These are phyloP conservation scores for Pomacea canaliculata DNA, from an alignment of 2,888 invertebrate genomes.

Conservation along the genomic window DNA sequence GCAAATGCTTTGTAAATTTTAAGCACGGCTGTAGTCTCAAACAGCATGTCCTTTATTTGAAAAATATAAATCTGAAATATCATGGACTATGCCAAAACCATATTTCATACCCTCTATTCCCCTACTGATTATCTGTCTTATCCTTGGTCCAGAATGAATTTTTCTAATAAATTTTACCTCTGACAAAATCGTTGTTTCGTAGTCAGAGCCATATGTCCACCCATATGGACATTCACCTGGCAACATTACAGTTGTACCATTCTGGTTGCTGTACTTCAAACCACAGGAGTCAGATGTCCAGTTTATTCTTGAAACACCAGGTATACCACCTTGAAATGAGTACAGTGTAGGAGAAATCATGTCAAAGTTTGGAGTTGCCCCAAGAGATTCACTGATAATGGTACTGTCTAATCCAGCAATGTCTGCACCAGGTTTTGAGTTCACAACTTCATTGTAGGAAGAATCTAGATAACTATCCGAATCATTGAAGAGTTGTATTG, in stretches of 20 bases:
- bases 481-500: background rate
- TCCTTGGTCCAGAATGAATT: too few species aligned
- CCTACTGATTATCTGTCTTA: too few species aligned
- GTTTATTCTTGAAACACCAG: background rate
- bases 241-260: conserved; percentile 35
- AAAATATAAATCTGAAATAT: too few species aligned
- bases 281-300: conserved; percentile 26
- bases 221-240: conserved; percentile 40
- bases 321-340: background rate
- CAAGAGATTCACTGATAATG: background rate
- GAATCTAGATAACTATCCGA: background rate
- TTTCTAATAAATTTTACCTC: conserved; percentile 39
- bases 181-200: conserved; percentile 50
- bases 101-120: too few species aligned
- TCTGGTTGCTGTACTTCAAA: conserved; percentile 20
- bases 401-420: background rate
- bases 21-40: too few species aligned
- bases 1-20: too few species aligned
- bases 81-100: too few species aligned
- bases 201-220: conserved; percentile 45
- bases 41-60: too few species aligned
- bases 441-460: background rate
- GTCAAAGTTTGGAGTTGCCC: background rate
- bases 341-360: background rate
- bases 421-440: background rate